Base-by-base conservation (phyloP, 2,113 vertebrate species). In the Steatornis caripensis region DNA sequence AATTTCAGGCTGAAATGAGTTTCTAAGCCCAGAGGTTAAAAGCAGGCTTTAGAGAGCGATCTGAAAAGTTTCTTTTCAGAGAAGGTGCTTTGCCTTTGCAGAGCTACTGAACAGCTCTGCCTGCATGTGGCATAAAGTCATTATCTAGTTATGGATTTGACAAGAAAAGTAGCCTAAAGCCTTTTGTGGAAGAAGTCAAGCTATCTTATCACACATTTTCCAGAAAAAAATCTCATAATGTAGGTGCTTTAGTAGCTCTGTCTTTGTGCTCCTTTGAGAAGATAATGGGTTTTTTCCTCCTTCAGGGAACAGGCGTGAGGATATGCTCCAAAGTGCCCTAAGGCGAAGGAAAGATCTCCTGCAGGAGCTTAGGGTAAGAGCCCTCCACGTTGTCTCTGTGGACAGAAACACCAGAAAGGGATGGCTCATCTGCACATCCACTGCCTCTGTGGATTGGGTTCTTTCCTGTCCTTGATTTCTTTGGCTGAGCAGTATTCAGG, bases 331-430 rank as follows among this genome's bases (percentile, higher is more conserved):
- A 70, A 97, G 74, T 4, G 98, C 99, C 49, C 94, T 99, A 51
- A 98, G 93, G 80, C 92, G 97, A 87, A 99, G 98, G 89, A 98
- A 96, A 61, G 93, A 97, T 37, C 97, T 99, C 24, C 96, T 99
- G 61, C 98, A 97, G 87, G 98, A 96, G 83, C 98, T 99, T 26
- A 95, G 95, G 98, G 99, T 99, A 98, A 91, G 98, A 85, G 32
- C 24, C 16, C 46, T 36, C 21, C 61, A n/a, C 39, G 10, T 20
- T 36, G 36, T 11, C 27, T 45, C 37, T 85, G 34, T 15, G 85
- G 66, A 45, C 60, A 46, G 37, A 61, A 70, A 69, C 11, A 43
- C 30, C 29, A 58, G 22, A 39, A 49, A 48, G 51, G 29, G 39
- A 4, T n/a, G 55, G 12, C 41, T 61, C 61, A 32, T 45, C 41